Evolutionary conservation across 2,888 invertebrate species (phyloP).

Genomic region (Polydrusus tereticollis): DNA sequence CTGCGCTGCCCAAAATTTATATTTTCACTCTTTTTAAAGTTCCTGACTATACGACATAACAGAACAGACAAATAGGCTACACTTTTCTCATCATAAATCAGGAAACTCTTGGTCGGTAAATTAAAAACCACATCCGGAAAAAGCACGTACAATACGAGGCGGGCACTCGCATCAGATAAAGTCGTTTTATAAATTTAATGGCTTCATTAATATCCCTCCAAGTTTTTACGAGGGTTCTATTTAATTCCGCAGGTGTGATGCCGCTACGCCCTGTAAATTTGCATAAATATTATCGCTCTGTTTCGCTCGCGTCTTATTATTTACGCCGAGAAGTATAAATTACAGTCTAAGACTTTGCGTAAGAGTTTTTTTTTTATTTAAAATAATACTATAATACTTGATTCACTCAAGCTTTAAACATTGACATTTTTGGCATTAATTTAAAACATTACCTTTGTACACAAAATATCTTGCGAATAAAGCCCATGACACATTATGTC

Average conservation of each 20-base stretch:
- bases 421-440: too few species aligned
- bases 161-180: conserved; percentile 61
- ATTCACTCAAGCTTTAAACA: too few species aligned
- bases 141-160: conserved; percentile 49
- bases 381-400: too few species aligned
- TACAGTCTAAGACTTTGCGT: conserved; percentile 1
- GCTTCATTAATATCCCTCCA: conserved; percentile 62
- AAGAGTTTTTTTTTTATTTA: too few species aligned
- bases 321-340: conserved; percentile 33
- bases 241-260: conserved; percentile 58
- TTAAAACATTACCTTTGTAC: too few species aligned
- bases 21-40: too few species aligned
- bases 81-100: not conserved
- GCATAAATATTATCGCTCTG: conserved; percentile 58
- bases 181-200: conserved; percentile 62
- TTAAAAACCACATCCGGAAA: conserved; percentile 61
- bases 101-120: conserved; percentile 45
- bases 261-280: conserved; percentile 53
- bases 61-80: too few species aligned
- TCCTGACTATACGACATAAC: too few species aligned
- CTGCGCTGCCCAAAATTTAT: too few species aligned
- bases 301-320: conserved; percentile 49
- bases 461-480: too few species aligned
- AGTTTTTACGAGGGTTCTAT: conserved; percentile 54
- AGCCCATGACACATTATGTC: too few species aligned